Evolutionary conservation across 1,140 invertebrate species (phyloP), one percentile per base, ranked within the genome.

Genomic region (Rhopalosiphum padi): DNA sequence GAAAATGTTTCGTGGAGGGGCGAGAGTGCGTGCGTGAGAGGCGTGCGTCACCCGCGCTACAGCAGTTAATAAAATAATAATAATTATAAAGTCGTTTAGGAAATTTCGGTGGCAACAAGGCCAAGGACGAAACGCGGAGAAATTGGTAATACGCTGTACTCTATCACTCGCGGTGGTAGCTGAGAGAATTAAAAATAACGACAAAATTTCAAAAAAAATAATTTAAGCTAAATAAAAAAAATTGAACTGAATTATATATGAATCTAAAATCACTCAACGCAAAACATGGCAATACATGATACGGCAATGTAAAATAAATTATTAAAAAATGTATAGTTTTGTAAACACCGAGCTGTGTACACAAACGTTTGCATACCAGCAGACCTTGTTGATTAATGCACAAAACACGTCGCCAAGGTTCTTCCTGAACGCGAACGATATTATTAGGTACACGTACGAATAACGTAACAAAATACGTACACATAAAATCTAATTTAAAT

Each of bases 331-430:
- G 60, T 37, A 83, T 41, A 41, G 83, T 86, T 86, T 51, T 90
- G 43, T 90, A 60, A 90, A 90, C 89, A 68, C 88, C 87, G 86
- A 46, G 85, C 83, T 86, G 22, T 86, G 85, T 86, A 87, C 48
- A 88, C 46, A 53, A 48, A 68, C 55, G 53, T 68, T 30, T 22
- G 89, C 37, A 82, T 48, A 83, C 90, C 41, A 37, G 68, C 46
- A 91, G 90, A 92, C 90, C 90, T 92, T 92, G 90, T 92, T 51
- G 90, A 60, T 92, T 51, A 92, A 83, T 46, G 90, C n/a, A 82
- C 68, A 82, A 77, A 91, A 91, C 68, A 48, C 21, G 90, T 83
- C 35, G 82, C 25, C 91, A 93, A 93, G 91, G 91, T 93, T 93
- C 91, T 93, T 93, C 91, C 91, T 93, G 91, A 25, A 85, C 82